phyloP scores from a whole-genome alignment of 2,113 vertebrate species.

The Psilopsiagon aurifrons region DNA sequence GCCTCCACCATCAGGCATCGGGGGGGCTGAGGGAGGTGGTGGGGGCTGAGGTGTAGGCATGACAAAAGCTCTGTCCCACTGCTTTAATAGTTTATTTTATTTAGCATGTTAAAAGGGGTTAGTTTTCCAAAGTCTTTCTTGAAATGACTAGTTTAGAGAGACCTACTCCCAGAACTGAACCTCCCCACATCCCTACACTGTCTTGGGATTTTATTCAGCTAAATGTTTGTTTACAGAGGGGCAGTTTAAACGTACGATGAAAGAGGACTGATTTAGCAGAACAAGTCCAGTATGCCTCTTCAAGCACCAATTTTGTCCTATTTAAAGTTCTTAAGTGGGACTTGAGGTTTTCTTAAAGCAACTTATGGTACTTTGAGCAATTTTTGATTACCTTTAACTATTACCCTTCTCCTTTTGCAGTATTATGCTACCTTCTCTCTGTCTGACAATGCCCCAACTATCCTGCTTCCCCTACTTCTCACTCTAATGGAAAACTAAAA shows the following conservation, averaged over 20 bases:
- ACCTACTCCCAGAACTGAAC: background rate
- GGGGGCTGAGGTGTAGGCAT: background rate
- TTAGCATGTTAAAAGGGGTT: background rate
- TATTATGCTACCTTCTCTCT: background rate
- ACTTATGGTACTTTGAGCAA: background rate
- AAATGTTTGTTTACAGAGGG: background rate
- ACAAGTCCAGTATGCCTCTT: background rate
- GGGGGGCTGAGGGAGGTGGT: background rate
- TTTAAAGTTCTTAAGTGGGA: constrained; percentile 14
- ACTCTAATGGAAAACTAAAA: background rate
- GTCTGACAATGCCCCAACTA: background rate
- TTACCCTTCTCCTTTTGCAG: background rate
- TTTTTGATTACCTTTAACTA: background rate
- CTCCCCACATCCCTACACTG: background rate
- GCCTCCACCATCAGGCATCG: background rate
- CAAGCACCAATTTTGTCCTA: background rate
- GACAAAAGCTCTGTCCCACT: background rate
- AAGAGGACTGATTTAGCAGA: background rate
- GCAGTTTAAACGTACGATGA: background rate
- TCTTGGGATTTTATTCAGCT: background rate
- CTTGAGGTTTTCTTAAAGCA: constrained; percentile 38
- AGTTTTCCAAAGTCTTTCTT: background rate
- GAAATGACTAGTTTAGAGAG: background rate
- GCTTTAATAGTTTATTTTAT: constrained; percentile 7
- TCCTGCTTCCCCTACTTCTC: background rate